Evolutionary conservation across 2,797 vertebrate species (phyloP), one percentile per base, ranked within the genome.

Genomic region (Catostomus latipinnis): DNA sequence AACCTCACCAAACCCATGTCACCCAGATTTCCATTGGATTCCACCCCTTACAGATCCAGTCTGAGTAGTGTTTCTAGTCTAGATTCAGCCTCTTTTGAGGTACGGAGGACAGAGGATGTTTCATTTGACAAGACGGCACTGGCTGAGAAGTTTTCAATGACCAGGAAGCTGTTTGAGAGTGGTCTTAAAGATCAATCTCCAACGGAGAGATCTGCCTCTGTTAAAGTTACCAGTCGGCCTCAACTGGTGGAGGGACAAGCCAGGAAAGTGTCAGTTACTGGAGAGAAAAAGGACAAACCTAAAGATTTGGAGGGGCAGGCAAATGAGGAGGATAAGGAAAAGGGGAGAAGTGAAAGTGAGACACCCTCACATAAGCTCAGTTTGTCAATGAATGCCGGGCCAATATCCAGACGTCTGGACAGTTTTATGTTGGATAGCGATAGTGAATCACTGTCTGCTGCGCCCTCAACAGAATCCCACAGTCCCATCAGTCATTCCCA

Each of bases 61-160:
- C 86, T 90, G 66, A 85, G 92, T 76, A 94, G 91, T 82, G 53
- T 81, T 54, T 83, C 87, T 69, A 85, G 87, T 80, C 54, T 86
- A 49, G 93, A 93, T 67, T 82, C 84, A 0, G 84, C 86, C n/a
- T 69, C 74, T 57, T 83, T 79, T 0, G 94, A 94, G 86, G 81
- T 87, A 0, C 83, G 91, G 68, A 91, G 89, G 84, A 86, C 82
- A 0, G 96, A 96, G 82, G 95, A 96, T 81, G 93, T 92, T 14
- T 82, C 58, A 0, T 89, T 96, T 63, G 94, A 96, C 72, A 94
- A 97, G 90, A 93, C 89, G 63, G 91, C 94, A n/a, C 85, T 97
- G 80, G 96, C 96, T 67, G 94, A 97, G 90, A 97, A 96, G 81
- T 97, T 98, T 92, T 95, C 95, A 0, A 95, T 96, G 83, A 94